phyloP scores from a whole-genome alignment of 2,888 invertebrate species.

The Campoplex nolae region DNA sequence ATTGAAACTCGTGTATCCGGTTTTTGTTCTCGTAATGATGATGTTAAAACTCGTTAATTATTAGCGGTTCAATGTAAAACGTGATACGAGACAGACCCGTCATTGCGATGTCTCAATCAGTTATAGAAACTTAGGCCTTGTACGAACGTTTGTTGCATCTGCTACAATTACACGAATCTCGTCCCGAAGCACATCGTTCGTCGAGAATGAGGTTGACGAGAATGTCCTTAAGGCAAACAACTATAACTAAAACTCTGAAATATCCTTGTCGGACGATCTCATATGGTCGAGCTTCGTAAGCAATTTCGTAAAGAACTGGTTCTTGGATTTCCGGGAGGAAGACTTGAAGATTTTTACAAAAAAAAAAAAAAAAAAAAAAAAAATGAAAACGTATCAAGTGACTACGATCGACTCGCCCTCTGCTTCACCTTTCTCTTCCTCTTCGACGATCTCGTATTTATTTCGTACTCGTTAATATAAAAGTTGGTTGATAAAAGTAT shows the following conservation, averaged over 20 bases:
- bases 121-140: neutral
- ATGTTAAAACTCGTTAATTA: conserved; percentile 18
- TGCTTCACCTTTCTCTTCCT: conserved; percentile 39
- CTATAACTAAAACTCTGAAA: neutral
- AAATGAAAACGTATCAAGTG: conserved; percentile 64
- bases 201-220: neutral
- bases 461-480: conserved; percentile 7
- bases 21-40: neutral
- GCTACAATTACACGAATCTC: neutral
- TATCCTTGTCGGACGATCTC: neutral
- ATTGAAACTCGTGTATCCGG: neutral
- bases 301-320: conserved; percentile 73
- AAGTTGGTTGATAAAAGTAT: neutral
- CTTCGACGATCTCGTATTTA: conserved; percentile 23
- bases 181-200: neutral
- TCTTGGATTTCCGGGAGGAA: conserved; percentile 77
- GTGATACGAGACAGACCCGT: conserved; percentile 3
- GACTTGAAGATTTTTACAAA: neutral
- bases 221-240: neutral
- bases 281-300: neutral
- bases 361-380: neutral
- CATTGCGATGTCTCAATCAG: conserved; percentile 45
- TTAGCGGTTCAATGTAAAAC: conserved; percentile 2
- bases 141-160: neutral
- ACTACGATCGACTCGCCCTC: conserved; percentile 2